Base-by-base conservation (phyloP, 2,888 invertebrate genomes). In the Ptilodon capucinus region DNA sequence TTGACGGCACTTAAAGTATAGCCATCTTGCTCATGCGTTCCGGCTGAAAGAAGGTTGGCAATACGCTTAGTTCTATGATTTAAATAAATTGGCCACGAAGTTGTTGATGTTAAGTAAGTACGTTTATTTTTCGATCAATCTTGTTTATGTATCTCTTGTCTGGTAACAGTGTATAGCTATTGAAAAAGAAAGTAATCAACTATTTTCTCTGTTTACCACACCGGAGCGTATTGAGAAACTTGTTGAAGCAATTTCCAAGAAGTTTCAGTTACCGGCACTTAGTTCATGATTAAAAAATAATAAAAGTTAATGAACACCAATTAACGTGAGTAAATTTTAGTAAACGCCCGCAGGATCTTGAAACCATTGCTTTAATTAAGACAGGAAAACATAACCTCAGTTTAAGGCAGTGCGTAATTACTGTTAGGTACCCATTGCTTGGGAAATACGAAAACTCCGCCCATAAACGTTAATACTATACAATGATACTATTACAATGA, bases 341-440 rank as follows among this genome's bases (percentile, higher is more conserved):
- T 62, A 56, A 70, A 62, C 62, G 60, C 68, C 64, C 47, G 47
- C 42, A 44, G 60, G 60, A 59, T 67, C 60, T 62, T 60, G 68
- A 67, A 76, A 70, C 69, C 71, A 68, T 71, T 67, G 60, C 64
- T 74, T 76, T 79, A 78, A 79, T 77, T 81, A 78, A 76, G 70
- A 68, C 60, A 58, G 61, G 67, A 74, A 78, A 77, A 79, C 73
- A 74, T 65, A 60, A 64, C 65, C 61, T 13, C 2, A 13, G 47
- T 43, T 60, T 44, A 53, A 57, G 58, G 45, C 59, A 62, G 57
- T 65, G 64, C 69, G 60, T 66, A 65, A 65, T 57, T 55, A 54
- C 54, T 48, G 48, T n/a, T n/a, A n/a, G n/a, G n/a, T n/a, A n/a
- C n/a, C n/a, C n/a, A n/a, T n/a, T n/a, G n/a, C n/a, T n/a, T n/a